Conservation (phyloP, 2,888 invertebrate genomes). For the Pherbina coryleti region DNA sequence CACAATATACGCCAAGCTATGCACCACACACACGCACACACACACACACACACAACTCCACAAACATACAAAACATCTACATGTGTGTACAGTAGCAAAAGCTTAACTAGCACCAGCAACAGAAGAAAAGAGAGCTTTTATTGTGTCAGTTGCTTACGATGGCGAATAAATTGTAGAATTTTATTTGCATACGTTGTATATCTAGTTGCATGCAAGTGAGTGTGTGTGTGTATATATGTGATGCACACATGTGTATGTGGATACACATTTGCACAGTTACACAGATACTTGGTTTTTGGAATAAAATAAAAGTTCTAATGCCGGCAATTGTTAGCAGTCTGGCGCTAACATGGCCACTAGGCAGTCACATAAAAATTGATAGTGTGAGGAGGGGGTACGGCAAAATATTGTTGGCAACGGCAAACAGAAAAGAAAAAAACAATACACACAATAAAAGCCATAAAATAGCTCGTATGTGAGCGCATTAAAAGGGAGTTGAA, state of each 20-base stretch:
- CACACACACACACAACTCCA: slow-evolving; percentile 10
- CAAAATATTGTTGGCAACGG: neutral
- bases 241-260: slow-evolving; percentile 29
- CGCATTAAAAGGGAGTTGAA: slow-evolving; percentile 47
- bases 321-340: slow-evolving; percentile 24
- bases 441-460: neutral
- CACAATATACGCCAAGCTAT: neutral
- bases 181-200: slow-evolving; percentile 48
- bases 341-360: slow-evolving; percentile 54
- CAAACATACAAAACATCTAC: neutral
- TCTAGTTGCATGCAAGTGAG: slow-evolving; percentile 4
- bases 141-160: slow-evolving; percentile 53
- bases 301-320: slow-evolving; percentile 24
- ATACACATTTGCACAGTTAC: slow-evolving; percentile 7
- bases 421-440: neutral
- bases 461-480: slow-evolving; percentile 38
- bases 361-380: slow-evolving; percentile 45
- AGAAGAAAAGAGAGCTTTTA: slow-evolving; percentile 42
- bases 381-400: neutral
- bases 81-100: neutral
- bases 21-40: neutral
- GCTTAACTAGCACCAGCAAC: neutral
- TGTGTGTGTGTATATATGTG: slow-evolving; percentile 29
- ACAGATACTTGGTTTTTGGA: neutral
- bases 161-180: slow-evolving; percentile 53